These are phyloP conservation scores for Copsychus sechellarum DNA, from an alignment of 2,113 vertebrate genomes.

Conservation along the genomic window DNA sequence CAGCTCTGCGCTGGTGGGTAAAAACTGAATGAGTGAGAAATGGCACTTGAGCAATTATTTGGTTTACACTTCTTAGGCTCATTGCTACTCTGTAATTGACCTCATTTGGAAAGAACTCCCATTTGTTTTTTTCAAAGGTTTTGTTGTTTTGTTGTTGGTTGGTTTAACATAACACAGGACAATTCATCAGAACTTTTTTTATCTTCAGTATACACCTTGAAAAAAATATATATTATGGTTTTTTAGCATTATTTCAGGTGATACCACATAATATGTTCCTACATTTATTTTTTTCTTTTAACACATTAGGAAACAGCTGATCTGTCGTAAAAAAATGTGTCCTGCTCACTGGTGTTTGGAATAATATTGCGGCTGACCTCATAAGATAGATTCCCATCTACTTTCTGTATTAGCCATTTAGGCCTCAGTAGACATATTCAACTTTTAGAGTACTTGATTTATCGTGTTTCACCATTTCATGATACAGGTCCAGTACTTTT, in stretches of 20 bases:
- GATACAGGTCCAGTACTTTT: not conserved
- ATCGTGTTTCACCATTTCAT: not conserved
- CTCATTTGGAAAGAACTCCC: not conserved
- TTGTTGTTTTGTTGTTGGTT: not conserved
- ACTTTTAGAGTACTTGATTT: not conserved
- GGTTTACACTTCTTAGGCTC: not conserved
- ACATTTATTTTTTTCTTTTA: not conserved
- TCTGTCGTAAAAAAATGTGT: not conserved
- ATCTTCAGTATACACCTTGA: not conserved
- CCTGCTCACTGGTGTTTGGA: not conserved
- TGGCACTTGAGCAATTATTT: not conserved
- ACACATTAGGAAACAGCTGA: not conserved
- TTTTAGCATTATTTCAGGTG: not conserved
- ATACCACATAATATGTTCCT: accelerated
- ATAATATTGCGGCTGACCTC: not conserved
- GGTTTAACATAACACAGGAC: not conserved
- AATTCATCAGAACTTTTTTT: not conserved
- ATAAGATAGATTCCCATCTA: not conserved
- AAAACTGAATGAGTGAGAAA: constrained; percentile 31
- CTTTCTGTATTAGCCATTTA: not conserved
- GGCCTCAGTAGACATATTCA: accelerated
- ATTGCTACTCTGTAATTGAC: not conserved
- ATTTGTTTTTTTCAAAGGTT: accelerated
- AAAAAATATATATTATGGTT: not conserved
- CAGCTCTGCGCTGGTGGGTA: not conserved